Base-by-base conservation (phyloP, 2,888 invertebrate species). In the Drosophila sordidapex region DNA sequence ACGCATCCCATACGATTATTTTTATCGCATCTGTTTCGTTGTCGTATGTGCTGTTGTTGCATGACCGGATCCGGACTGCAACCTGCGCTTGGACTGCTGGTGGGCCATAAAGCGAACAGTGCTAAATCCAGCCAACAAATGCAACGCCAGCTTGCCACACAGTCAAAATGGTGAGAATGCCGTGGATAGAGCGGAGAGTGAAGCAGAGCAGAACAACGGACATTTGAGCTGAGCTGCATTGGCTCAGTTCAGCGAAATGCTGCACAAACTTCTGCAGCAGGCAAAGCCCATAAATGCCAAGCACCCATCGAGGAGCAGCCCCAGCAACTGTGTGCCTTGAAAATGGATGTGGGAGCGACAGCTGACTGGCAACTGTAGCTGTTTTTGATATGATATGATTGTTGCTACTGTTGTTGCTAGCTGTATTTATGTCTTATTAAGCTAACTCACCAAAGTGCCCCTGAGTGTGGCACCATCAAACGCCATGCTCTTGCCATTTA, bases 121-220 rank as follows among this genome's bases (percentile, higher is more conserved):
- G 79, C 79, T 87, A 87, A 76, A 76, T 84, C 72, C 89, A 80
- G 83, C 70, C 76, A 83, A 76, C 87, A 83, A 79, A 72, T 83
- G 89, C 81, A 54, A 38, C 56, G 36, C 77, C 78, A 67, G 69
- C 74, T 64, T 57, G 82, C 72, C 69, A 69, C 83, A 69, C 81
- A 65, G 75, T 72, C 63, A 54, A 66, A 76, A 71, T 70, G 63
- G 66, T 56, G 63, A 21, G 36, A 59, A 40, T 56, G 40, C 21
- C 31, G 35, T 15, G 15, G 48, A 38, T 35, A 56, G 8, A 10
- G n/a, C 8, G 33, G 29, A 29, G 29, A 29, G 27, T 8, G n/a
- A 27, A 6, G 4, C 27, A 21, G 21, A 29, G 21, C 51, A 13
- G 54, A 18, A 15, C 15, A 21, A 40, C 38, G 35, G 35, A 21